These are phyloP conservation scores for Phaethon lepturus DNA, from an alignment of 2,113 vertebrate species.

Conservation along the genomic window DNA sequence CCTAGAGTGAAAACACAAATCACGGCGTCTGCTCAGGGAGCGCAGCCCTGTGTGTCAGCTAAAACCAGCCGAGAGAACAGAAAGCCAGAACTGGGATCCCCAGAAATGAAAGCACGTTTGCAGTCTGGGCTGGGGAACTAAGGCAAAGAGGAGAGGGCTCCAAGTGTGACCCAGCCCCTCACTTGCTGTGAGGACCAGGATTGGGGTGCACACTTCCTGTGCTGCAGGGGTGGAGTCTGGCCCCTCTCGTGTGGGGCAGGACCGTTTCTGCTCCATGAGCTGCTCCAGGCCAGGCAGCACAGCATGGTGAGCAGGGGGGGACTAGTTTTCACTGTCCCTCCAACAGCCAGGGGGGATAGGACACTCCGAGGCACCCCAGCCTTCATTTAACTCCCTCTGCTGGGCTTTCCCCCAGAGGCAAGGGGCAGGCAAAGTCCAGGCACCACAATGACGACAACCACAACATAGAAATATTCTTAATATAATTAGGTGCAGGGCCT, in stretches of 20 bases:
- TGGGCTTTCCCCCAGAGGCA: neutral
- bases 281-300: neutral
- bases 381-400: neutral
- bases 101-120: rapidly evolving
- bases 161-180: rapidly evolving
- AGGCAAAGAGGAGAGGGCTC: neutral
- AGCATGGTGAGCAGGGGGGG: rapidly evolving
- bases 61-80: neutral
- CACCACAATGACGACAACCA: neutral
- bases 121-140: neutral
- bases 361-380: neutral
- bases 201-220: rapidly evolving
- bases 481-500: conserved; percentile 73
- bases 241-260: neutral
- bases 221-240: neutral
- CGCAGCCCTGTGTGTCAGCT: neutral
- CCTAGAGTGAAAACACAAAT: neutral
- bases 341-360: rapidly evolving
- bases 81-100: neutral
- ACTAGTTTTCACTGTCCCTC: neutral
- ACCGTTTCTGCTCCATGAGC: neutral
- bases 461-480: conserved; percentile 71
- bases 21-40: neutral
- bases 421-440: neutral
- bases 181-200: neutral